phyloP scores from a whole-genome alignment of 2,888 invertebrate species.

The Cantharis rustica region DNA sequence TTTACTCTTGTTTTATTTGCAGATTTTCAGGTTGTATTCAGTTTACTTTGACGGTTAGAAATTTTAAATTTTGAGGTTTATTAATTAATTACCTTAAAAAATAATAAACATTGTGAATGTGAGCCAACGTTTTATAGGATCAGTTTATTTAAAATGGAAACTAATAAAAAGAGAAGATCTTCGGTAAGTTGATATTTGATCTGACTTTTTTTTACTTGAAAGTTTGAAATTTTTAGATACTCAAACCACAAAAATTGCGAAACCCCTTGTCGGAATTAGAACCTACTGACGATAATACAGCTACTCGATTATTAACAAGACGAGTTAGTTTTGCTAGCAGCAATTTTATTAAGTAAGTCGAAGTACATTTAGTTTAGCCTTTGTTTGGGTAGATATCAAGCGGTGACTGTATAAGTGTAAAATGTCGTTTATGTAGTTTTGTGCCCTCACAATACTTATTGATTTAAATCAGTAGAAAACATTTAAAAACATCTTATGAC shows the following conservation, averaged over 20 bases:
- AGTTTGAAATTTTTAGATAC: constrained; percentile 33
- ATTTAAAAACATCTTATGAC: too few relatives aligned
- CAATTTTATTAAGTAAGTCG: constrained; percentile 44
- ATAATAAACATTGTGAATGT: neutral
- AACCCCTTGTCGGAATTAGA: constrained; percentile 40
- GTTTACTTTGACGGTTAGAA: neutral
- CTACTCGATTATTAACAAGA: constrained; percentile 28
- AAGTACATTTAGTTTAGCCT: neutral
- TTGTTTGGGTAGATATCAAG: neutral
- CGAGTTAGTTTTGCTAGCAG: constrained; percentile 49
- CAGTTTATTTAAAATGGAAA: neutral
- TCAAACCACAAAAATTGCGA: constrained; percentile 38
- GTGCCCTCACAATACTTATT: too few relatives aligned
- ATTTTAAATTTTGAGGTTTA: neutral
- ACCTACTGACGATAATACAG: constrained; percentile 27
- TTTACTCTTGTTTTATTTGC: neutral
- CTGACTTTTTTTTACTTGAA: neutral
- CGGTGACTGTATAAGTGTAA: neutral
- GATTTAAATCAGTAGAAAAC: too few relatives aligned
- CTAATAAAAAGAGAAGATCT: neutral
- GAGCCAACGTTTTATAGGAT: neutral
- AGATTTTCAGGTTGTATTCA: neutral
- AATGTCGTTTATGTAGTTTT: neutral
- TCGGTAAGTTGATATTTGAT: neutral
- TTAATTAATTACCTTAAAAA: neutral